These are phyloP conservation scores for Ameiurus melas DNA, from an alignment of 2,113 vertebrate genomes.

Conservation along the genomic window DNA sequence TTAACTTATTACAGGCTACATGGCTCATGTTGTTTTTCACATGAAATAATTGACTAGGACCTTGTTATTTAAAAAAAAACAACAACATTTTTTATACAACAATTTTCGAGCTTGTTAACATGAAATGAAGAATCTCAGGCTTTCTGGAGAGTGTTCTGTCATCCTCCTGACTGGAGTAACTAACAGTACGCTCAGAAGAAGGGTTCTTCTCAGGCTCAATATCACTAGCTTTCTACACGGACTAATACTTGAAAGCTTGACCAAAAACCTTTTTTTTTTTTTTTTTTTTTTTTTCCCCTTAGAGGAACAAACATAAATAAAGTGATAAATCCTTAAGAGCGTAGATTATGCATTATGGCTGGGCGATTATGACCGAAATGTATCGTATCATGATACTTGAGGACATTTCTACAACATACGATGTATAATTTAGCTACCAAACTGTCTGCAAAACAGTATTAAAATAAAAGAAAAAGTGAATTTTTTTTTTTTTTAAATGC, in stretches of 20 bases:
- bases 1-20: not conserved
- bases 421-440: too few species aligned
- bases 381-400: too few species aligned
- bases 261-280: not conserved
- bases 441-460: too few species aligned
- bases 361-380: too few species aligned
- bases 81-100: too few species aligned
- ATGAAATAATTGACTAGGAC: not conserved
- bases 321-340: not conserved
- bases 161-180: not conserved
- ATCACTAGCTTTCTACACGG: not conserved
- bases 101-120: not conserved
- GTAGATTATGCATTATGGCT: too few species aligned
- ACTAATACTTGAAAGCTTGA: not conserved
- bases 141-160: slow-evolving; percentile 14
- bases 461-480: too few species aligned
- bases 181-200: not conserved
- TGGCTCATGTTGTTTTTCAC: not conserved
- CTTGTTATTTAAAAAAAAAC: too few species aligned
- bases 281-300: too few species aligned
- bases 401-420: too few species aligned
- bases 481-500: too few species aligned
- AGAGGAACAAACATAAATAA: not conserved
- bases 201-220: not conserved
- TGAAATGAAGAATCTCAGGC: not conserved